These are phyloP conservation scores for Chelonoidis abingdonii DNA, from an alignment of 2,113 vertebrate genomes.

Conservation along the genomic window DNA sequence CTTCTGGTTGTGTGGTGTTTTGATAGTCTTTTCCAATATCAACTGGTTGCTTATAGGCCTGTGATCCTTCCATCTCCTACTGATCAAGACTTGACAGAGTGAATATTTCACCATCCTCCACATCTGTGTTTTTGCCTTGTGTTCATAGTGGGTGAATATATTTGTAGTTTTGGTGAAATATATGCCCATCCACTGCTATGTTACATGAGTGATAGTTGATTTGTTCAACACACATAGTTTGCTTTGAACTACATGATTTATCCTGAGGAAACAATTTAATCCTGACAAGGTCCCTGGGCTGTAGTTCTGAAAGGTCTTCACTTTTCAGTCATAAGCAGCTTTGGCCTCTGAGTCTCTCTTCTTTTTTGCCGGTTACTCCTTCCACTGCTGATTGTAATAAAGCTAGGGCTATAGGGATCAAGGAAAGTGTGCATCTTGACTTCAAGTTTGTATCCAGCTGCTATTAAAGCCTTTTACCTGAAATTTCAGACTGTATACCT, in stretches of 20 bases:
- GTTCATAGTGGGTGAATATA: not conserved
- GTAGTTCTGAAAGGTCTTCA: not conserved
- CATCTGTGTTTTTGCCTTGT: not conserved
- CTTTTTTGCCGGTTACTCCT: not conserved
- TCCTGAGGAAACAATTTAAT: not conserved
- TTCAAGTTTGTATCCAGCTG: not conserved
- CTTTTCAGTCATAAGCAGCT: not conserved
- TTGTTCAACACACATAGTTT: not conserved
- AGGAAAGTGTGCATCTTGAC: not conserved
- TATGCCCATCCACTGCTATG: not conserved
- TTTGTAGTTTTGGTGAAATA: not conserved
- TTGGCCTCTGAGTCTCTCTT: not conserved
- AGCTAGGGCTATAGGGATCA: not conserved
- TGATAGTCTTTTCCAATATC: not conserved
- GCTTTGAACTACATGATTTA: not conserved
- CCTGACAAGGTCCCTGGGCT: not conserved
- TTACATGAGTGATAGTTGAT: not conserved
- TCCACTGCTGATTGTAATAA: not conserved
- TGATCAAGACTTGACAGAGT: not conserved
- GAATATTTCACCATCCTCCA: not conserved
- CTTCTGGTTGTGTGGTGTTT: not conserved
- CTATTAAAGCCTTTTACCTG: not conserved
- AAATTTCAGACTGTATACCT: not conserved
- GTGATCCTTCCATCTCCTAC: not conserved
- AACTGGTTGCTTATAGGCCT: not conserved